These are phyloP conservation scores for Clinocottus analis DNA, from an alignment of 2,113 vertebrate genomes.

Conservation along the genomic window DNA sequence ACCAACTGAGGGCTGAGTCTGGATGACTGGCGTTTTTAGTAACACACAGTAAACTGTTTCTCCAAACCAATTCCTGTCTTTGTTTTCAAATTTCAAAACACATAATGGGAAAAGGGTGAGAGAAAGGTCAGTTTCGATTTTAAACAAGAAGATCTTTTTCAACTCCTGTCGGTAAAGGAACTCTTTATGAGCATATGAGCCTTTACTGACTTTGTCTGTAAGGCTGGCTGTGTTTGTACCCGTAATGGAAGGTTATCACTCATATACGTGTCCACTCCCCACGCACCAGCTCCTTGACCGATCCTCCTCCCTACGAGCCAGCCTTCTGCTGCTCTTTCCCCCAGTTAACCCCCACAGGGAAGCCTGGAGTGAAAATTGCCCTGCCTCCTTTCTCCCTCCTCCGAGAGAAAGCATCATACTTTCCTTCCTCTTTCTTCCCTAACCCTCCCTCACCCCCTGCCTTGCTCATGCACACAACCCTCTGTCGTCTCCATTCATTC, in stretches of 20 bases:
- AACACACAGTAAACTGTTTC: conserved; percentile 50
- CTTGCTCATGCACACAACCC: conserved; percentile 47
- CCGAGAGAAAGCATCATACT: conserved; percentile 51
- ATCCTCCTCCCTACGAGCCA: conserved; percentile 31
- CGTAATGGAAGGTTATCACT: conserved; percentile 12
- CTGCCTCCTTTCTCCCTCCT: conserved; percentile 53
- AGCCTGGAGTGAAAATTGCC: conserved; percentile 47
- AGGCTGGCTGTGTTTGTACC: not conserved
- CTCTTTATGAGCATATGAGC: not conserved
- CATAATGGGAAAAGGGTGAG: conserved; percentile 11
- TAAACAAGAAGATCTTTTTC: not conserved
- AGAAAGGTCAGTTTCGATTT: conserved; percentile 31
- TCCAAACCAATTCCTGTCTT: conserved; percentile 35
- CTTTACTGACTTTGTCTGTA: not conserved
- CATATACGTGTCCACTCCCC: conserved; percentile 11
- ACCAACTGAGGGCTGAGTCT: conserved; percentile 23
- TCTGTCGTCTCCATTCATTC: conserved; percentile 71
- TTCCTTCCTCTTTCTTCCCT: conserved; percentile 50
- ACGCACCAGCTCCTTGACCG: not conserved
- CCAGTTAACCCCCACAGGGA: conserved; percentile 52
- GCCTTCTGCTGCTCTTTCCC: conserved; percentile 46
- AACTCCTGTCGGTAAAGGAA: not conserved
- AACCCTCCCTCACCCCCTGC: conserved; percentile 2
- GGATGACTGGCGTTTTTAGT: conserved; percentile 54
- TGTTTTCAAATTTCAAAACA: conserved; percentile 2